Conservation (phyloP, 2,888 invertebrate species). For the Venusia cambrica region DNA sequence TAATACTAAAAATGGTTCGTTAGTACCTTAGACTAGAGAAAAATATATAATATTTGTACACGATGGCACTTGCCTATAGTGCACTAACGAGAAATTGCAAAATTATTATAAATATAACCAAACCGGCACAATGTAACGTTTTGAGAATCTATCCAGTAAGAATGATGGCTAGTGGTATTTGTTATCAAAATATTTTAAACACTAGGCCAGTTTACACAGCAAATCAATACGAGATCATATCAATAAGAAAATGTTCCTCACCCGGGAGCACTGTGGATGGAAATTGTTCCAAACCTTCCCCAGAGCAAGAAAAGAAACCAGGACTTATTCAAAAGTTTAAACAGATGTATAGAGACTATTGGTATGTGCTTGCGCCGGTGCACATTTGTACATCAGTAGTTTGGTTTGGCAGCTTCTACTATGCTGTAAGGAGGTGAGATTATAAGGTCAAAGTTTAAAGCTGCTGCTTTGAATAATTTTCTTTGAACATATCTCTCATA, state of each 20-base stretch:
- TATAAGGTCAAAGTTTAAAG: neutral
- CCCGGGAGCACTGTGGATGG: conserved; percentile 24
- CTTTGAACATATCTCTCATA: conserved; percentile 1
- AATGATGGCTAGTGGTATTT: conserved; percentile 49
- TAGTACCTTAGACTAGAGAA: too few relatives aligned
- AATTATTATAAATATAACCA: conserved; percentile 49
- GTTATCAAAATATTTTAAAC: conserved; percentile 40
- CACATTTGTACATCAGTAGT: conserved; percentile 92
- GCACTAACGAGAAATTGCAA: conserved; percentile 51
- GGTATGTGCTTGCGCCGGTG: conserved; percentile 97
- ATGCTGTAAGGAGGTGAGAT: conserved; percentile 89
- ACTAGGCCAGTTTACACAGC: conserved; percentile 32
- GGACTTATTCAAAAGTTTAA: conserved; percentile 82
- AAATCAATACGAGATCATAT: conserved; percentile 34
- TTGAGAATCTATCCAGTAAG: conserved; percentile 44
- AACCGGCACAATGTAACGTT: conserved; percentile 57
- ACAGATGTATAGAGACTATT: conserved; percentile 96
- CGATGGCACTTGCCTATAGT: conserved; percentile 62
- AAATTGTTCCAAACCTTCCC: conserved; percentile 35
- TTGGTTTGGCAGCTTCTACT: conserved; percentile 95
- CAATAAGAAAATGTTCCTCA: conserved; percentile 42
- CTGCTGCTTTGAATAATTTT: conserved; percentile 11
- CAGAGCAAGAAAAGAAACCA: conserved; percentile 67
- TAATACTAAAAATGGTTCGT: too few relatives aligned
- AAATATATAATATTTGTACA: conserved; percentile 33